Base-by-base conservation (phyloP, 2,797 vertebrate genomes). In the Parotocinclus haroldoi region DNA sequence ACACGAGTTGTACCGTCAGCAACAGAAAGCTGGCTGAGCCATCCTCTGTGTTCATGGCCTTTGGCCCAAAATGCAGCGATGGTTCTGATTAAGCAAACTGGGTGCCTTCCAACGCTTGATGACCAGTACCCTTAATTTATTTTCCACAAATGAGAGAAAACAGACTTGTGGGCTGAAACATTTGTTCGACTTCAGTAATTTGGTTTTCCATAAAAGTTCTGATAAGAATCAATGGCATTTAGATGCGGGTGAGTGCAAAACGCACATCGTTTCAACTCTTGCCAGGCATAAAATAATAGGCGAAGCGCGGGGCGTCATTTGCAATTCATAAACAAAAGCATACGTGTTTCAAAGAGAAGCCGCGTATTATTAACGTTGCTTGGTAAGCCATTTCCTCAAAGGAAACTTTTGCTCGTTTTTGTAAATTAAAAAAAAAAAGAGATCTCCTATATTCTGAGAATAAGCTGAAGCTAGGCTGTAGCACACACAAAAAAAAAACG, bases 221-320 rank as follows among this genome's bases (percentile, higher is more conserved):
- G 73, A 77, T 79, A 82, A 72, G 61, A 80, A 62, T 61, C 46
- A 77, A 58, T n/a, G 44, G 37, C 16, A 70, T 76, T 46, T 68
- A 51, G 61, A 78, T 69, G 76, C 73, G 62, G 71, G 60, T 68
- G 53, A 40, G 62, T 74, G 56, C 74, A 48, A 40, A 50, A 71
- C 11, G 71, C 68, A 17, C 11, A 18, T 11, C 56, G 27, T 68
- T 79, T 84, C 27, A 66, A 57, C 68, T 76, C 57, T 49, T 69
- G 81, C 81, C 82, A 82, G 74, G 69, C 14, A 60, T 48, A 50
- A 54, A 69, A 65, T 58, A 78, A 68, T 39, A 71, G 71, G 52
- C 40, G 57, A 73, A 53, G 60, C 18, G 42, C 37, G 48, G 19
- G 61, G 10, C 14, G 37, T 57, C 38, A 44, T 69, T 68, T 57